phyloP scores from a whole-genome alignment of 2,797 vertebrate species.

The Dryobates pubescens region DNA sequence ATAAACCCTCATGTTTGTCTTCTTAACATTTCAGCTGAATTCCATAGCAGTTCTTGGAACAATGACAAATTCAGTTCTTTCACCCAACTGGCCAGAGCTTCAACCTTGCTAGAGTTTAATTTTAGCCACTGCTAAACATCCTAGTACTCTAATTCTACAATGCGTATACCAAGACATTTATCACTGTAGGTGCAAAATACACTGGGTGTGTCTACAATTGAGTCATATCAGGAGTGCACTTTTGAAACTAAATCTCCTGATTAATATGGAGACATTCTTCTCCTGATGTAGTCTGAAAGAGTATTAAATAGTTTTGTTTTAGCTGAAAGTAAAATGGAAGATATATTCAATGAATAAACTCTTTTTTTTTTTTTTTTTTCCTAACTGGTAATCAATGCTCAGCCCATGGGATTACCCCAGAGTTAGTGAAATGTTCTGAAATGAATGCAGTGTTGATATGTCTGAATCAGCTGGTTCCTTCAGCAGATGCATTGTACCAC shows the following conservation, averaged over 20 bases:
- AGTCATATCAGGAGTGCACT: neutral
- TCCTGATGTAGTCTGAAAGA: neutral
- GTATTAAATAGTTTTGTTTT: neutral
- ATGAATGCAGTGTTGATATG: neutral
- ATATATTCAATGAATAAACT: neutral
- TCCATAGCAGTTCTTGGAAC: neutral
- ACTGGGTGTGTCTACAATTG: neutral
- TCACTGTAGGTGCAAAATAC: neutral
- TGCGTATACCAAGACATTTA: neutral
- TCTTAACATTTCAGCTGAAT: neutral
- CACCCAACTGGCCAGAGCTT: neutral
- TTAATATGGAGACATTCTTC: neutral
- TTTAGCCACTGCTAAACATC: constrained; percentile 9
- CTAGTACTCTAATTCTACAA: neutral
- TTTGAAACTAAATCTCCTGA: neutral
- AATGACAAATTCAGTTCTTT: constrained; percentile 7
- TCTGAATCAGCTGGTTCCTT: neutral
- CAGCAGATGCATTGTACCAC: neutral
- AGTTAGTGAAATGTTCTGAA: neutral
- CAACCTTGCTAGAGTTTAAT: neutral
- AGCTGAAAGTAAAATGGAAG: neutral
- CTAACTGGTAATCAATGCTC: neutral
- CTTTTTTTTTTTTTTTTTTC: neutral
- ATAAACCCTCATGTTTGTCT: neutral
- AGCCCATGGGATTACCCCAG: neutral